A percentile compares a stretch with the other conserved stretches of the same genome.
Evolutionary conservation across 1,140 invertebrate genomes (phyloP).

Genomic region (Cheumatopsyche charites): DNA sequence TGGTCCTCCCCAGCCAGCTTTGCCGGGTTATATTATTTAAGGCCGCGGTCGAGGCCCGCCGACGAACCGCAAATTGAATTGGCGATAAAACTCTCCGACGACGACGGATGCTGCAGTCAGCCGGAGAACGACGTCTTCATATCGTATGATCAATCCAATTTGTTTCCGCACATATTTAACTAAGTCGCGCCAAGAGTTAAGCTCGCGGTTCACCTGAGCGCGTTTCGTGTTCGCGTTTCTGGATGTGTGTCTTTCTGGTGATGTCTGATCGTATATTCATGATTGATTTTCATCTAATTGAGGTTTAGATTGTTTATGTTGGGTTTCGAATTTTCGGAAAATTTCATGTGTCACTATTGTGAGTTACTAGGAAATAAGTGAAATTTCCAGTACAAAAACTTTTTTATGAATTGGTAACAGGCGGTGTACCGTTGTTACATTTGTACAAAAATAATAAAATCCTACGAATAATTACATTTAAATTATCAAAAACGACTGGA

Average conservation of each 20-base stretch:
- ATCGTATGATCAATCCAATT: constrained; percentile 32
- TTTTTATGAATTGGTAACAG: no score
- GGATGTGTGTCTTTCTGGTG: neutral
- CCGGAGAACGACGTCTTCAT: constrained; percentile 23
- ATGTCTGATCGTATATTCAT: neutral
- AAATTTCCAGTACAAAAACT: no score
- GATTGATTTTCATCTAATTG: neutral
- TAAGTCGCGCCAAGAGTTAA: neutral
- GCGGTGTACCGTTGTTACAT: no score
- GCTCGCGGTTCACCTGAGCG: neutral
- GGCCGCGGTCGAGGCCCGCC: constrained; percentile 23
- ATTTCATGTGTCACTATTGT: no score
- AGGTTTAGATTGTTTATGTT: no score
- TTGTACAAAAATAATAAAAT: no score
- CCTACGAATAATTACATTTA: no score
- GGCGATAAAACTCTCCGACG: constrained; percentile 42
- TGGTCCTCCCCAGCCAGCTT: neutral
- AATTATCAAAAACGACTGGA: no score
- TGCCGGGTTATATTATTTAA: constrained; percentile 41
- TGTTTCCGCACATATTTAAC: constrained; percentile 15
- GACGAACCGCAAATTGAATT: constrained; percentile 45
- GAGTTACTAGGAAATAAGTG: no score
- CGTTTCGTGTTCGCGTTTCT: no score
- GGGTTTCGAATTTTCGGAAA: no score
- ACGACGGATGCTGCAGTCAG: neutral